phyloP scores from a whole-genome alignment of 2,797 vertebrate genomes.

The Dendrocincla tyrannina region DNA sequence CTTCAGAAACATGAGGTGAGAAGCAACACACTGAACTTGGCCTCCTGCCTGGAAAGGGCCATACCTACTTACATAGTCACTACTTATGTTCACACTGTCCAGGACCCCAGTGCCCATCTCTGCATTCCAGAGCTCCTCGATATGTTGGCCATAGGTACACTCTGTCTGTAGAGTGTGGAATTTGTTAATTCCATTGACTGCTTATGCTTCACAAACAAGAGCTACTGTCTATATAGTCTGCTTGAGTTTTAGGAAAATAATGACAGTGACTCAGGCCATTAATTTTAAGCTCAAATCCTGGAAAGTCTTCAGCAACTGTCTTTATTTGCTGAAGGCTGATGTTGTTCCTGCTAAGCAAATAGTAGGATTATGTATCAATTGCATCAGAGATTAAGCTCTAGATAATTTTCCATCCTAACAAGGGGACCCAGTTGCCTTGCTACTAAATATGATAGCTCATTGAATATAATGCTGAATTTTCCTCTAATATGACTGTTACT shows the following conservation, averaged over 20 bases:
- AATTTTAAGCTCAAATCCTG: background rate
- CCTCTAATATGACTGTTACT: background rate
- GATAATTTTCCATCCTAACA: background rate
- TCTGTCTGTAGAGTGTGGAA: background rate
- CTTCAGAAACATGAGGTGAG: conserved; percentile 59
- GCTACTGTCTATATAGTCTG: background rate
- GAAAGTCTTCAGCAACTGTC: background rate
- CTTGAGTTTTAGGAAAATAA: background rate
- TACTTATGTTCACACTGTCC: background rate
- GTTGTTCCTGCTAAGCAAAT: background rate
- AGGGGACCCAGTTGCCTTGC: background rate
- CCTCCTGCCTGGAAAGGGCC: background rate
- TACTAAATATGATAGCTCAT: background rate
- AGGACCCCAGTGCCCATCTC: background rate
- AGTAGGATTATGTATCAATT: background rate
- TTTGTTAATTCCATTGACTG: background rate
- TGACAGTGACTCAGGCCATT: background rate
- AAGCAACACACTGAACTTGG: background rate
- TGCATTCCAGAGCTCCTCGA: background rate
- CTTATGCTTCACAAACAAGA: background rate
- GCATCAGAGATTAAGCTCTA: background rate
- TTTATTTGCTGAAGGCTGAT: background rate
- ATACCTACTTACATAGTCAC: background rate
- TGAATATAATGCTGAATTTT: background rate
- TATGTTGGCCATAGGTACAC: background rate